Percentiles rank a stretch among this genome's conserved stretches.
phyloP scores from a whole-genome alignment of 2,888 invertebrate species.

The Polymixis lichenea region DNA sequence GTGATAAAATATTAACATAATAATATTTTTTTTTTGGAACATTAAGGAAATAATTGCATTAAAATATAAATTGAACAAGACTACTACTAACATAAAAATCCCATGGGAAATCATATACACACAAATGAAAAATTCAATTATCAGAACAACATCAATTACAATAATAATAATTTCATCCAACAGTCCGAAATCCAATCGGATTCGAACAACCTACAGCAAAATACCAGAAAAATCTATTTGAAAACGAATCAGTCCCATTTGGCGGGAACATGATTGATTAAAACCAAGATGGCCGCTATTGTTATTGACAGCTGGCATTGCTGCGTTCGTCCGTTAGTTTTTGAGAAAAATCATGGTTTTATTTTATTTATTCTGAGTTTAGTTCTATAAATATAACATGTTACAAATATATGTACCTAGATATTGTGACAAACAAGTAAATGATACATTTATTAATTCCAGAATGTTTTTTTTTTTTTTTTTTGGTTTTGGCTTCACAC shows the following conservation, averaged over 20 bases:
- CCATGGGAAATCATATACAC: constrained; percentile 14
- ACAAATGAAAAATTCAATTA: constrained; percentile 24
- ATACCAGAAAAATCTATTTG: constrained; percentile 53
- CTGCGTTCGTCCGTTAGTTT: constrained; percentile 22
- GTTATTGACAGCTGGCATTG: constrained; percentile 58
- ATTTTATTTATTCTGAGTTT: constrained; percentile 17
- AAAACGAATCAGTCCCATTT: constrained; percentile 63
- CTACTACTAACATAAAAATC: constrained; percentile 12
- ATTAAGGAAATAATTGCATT: background rate
- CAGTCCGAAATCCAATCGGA: constrained; percentile 40
- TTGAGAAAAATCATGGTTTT: constrained; percentile 22
- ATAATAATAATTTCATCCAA: constrained; percentile 36
- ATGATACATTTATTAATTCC: background rate
- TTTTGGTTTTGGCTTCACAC: no score
- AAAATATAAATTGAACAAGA: background rate
- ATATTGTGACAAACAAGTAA: background rate
- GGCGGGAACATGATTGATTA: constrained; percentile 71
- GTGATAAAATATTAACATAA: no score
- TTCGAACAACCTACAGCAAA: constrained; percentile 34
- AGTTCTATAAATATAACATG: background rate
- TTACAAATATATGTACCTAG: background rate
- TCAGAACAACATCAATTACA: constrained; percentile 21
- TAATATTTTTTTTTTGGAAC: background rate
- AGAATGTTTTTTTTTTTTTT: no score
- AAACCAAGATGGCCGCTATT: constrained; percentile 69